Evolutionary conservation across 2,797 vertebrate species (phyloP), one percentile per base, ranked within the genome.

Genomic region (Siniperca undulata): DNA sequence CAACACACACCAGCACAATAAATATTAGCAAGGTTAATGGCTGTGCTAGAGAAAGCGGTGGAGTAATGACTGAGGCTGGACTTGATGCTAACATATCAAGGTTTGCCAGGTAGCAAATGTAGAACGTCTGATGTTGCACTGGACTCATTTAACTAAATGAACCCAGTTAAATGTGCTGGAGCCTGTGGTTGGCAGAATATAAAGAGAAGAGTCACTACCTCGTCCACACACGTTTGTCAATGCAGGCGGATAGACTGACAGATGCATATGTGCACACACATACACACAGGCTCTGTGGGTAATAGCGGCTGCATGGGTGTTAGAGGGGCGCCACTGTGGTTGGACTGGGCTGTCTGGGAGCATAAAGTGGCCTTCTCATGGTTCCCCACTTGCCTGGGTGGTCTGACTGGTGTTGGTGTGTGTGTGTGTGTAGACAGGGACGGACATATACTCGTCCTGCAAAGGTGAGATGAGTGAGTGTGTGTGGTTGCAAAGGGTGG

Each of bases 281-380:
- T 50, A 83, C 84, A 84, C 83, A 77, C 79, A 70, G 73, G 71
- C 82, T 89, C 85, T 91, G 93, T 94, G 93, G 93, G 94, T 91
- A 94, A 90, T 88, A 85, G 90, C 72, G 91, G 93, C 94, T 92
- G 89, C 89, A 93, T 91, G 92, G 93, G 94, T 95, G 95, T 94
- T 94, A 94, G 92, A 93, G 92, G 95, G 96, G 95, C 94, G 95
- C 95, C 94, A 93, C 93, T 89, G 91, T 95, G 95, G 95, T 95
- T 46, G 83, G 91, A 91, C 89, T 86, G 94, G 91, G 92, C 93
- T 93, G 92, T 94, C 93, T 94, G 91, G 89, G 92, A 94, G 94
- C 93, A 95, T 95, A 94, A 94, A 95, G 93, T 95, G 94, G 91
- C 91, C 93, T 93, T 96, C 95, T 96, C 94, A 94, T 92, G 93